Percentiles rank a stretch among this genome's conserved stretches.
phyloP scores from a whole-genome alignment of 2,888 invertebrate species.

The Erynnis tages region DNA sequence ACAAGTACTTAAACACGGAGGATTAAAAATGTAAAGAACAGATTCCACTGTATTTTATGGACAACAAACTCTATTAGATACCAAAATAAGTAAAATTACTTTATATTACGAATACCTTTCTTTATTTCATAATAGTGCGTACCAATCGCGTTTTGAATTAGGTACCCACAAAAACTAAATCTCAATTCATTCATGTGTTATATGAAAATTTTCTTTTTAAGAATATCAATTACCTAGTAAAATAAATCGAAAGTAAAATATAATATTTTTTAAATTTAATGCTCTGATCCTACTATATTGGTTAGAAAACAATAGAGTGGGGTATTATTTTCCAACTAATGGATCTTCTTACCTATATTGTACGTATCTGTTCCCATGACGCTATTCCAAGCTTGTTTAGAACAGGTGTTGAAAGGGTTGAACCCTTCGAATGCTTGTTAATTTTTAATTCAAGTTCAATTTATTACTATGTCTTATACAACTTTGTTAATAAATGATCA shows the following conservation, averaged over 20 bases:
- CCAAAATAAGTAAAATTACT: too few species aligned
- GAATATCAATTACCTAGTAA: not conserved
- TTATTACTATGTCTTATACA: not conserved
- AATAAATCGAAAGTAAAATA: too few species aligned
- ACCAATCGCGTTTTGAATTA: too few species aligned
- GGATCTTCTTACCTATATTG: conserved; percentile 26
- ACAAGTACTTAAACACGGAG: too few species aligned
- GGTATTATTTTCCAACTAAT: not conserved
- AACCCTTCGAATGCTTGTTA: conserved; percentile 1
- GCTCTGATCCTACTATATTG: not conserved
- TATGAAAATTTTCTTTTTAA: conserved; percentile 17
- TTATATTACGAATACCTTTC: too few species aligned
- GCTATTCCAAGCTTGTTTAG: conserved; percentile 1
- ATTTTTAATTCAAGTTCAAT: conserved; percentile 1
- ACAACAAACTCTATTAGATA: too few species aligned
- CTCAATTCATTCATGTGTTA: too few species aligned
- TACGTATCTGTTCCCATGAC: conserved; percentile 35
- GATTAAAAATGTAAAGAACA: too few species aligned
- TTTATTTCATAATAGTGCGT: too few species aligned
- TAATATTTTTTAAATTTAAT: too few species aligned
- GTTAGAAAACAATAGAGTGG: conserved; percentile 11
- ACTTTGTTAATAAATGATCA: not conserved
- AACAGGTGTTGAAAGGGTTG: conserved; percentile 32
- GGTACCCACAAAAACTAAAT: too few species aligned
- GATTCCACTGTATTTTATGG: too few species aligned